Conservation (phyloP, 2,113 vertebrate species). For the Onychostruthus taczanowskii region DNA sequence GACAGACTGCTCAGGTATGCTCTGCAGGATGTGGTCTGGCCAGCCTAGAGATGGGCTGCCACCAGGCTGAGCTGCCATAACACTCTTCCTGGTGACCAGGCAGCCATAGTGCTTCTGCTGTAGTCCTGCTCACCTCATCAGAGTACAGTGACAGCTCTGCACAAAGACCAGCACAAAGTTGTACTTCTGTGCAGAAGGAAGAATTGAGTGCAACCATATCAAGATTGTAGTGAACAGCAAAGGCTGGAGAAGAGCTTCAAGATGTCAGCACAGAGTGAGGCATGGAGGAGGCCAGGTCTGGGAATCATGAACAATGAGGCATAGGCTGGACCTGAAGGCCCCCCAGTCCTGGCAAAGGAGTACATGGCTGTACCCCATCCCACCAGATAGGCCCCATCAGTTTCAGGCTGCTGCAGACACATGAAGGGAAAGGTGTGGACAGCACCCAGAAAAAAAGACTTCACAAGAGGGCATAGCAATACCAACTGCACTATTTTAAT, state of each 20-base stretch:
- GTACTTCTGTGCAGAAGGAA: not conserved
- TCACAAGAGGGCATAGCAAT: not conserved
- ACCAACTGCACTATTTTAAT: not conserved
- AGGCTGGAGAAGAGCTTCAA: not conserved
- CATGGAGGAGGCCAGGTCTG: not conserved
- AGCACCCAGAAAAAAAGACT: not conserved
- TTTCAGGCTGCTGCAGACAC: not conserved
- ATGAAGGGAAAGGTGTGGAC: not conserved
- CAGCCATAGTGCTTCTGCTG: rapidly evolving
- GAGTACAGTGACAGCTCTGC: not conserved
- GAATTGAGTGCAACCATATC: not conserved
- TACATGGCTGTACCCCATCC: not conserved
- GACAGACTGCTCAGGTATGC: not conserved
- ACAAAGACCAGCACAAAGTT: not conserved
- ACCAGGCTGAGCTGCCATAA: not conserved
- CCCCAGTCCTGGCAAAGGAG: not conserved
- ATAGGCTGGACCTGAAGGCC: not conserved
- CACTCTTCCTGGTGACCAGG: not conserved
- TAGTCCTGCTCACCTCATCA: not conserved
- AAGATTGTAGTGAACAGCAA: not conserved
- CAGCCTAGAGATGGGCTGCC: not conserved
- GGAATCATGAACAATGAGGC: not conserved
- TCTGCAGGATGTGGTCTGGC: not conserved
- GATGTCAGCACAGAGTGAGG: not conserved
- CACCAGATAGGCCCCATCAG: not conserved